Percentiles rank a stretch among this genome's conserved stretches.
phyloP scores from a whole-genome alignment of 1,140 invertebrate species.

The Drosophila ananassae region DNA sequence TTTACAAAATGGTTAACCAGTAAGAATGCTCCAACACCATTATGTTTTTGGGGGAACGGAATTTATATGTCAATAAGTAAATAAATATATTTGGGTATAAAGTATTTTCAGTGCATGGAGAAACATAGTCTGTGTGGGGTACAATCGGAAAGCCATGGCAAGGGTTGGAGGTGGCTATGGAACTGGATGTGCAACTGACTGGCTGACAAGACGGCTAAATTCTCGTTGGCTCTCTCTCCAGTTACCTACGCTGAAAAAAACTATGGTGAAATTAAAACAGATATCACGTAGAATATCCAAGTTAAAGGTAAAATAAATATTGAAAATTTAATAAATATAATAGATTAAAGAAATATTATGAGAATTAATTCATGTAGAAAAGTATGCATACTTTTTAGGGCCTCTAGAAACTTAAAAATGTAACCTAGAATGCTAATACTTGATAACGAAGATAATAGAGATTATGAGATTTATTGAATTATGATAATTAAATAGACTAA shows the following conservation, averaged over 20 bases:
- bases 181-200: constrained; percentile 46
- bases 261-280: background rate
- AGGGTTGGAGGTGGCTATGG: constrained; percentile 14
- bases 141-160: constrained; percentile 12
- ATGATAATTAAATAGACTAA: no score
- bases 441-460: no score
- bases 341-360: no score
- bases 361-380: background rate
- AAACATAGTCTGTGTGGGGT: constrained; percentile 53
- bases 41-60: no score
- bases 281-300: no score
- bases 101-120: constrained; percentile 5
- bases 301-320: no score
- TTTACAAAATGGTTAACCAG: no score
- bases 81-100: background rate
- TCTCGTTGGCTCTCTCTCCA: constrained; percentile 24
- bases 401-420: background rate
- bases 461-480: no score
- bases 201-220: constrained; percentile 47
- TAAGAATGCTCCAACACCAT: no score
- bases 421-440: no score
- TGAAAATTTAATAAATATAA: no score
- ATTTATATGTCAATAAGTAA: background rate
- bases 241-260: constrained; percentile 47
- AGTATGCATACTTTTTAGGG: background rate